Evolutionary conservation across 2,113 vertebrate species (phyloP), one percentile per base, ranked within the genome.

Genomic region (Clarias macrocephalus): DNA sequence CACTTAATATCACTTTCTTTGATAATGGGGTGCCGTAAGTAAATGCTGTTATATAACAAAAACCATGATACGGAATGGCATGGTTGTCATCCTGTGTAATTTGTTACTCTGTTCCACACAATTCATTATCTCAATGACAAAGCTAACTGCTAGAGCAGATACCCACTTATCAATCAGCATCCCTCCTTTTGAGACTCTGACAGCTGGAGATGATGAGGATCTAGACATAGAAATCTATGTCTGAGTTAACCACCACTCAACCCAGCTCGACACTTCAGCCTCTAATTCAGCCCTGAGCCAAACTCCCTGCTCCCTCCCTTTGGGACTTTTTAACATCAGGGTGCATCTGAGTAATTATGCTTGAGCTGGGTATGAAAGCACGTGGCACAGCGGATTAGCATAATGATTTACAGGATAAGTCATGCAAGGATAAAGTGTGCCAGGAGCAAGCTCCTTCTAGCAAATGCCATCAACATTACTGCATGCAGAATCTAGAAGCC

Each of bases 401-500:
- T 90, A 92, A 89, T 90, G 88, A 90, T 90, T 91, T 89, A 89
- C 52, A 73, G 84, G 63, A 80, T 84, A 89, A 85, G 89, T 87
- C 89, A 89, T 56, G 87, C 87, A 82, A 70, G 66, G 87, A 75
- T 86, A 88, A 88, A 77, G 83, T 60, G 21, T 86, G 83, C 75
- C 19, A 77, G 70, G 81, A 88, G 86, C 83, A 63, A 84, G 54
- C 65, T 80, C 77, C 90, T 80, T 72, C 66, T 33, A 84, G 89
- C 80, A 79, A 84, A 60, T 72, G 80, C 28, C 77, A 56, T 76
- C 85, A 77, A 88, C 84, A 86, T 88, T 86, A 89, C 83, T 85
- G 84, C 37, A 57, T 73, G 73, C 79, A 72, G 87, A 63, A 48
- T 48, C 48, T 7, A 75, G 75, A 83, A 88, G 85, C 63, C 63